Percentiles rank a stretch among this genome's conserved stretches.
These are phyloP conservation scores for Bugulina stolonifera DNA, from an alignment of 2,888 invertebrate genomes.

Conservation along the genomic window DNA sequence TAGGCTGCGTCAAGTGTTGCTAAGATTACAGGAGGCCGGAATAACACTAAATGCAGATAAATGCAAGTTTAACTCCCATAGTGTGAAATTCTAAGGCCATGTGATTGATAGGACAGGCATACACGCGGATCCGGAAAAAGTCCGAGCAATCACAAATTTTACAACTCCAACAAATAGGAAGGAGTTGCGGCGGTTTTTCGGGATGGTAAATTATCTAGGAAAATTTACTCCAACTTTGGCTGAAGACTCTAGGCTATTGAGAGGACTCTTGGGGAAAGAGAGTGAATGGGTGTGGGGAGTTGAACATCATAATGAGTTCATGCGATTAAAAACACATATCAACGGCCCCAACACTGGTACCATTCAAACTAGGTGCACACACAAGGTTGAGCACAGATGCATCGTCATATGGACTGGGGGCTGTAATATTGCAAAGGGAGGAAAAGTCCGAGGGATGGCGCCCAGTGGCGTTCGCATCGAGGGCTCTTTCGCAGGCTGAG, in stretches of 20 bases:
- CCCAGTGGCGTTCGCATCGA: constrained; percentile 10
- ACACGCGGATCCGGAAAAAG: background rate
- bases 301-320: background rate
- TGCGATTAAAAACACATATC: background rate
- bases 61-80: background rate
- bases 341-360: background rate
- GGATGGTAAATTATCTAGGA: constrained; percentile 12
- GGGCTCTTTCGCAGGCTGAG: background rate
- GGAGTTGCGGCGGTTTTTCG: background rate
- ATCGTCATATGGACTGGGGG: background rate
- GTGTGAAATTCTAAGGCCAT: background rate
- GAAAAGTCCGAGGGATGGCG: background rate
- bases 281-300: background rate
- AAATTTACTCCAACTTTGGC: background rate
- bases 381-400: background rate
- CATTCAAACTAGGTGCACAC: background rate
- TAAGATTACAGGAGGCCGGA: background rate
- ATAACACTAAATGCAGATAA: constrained; percentile 6
- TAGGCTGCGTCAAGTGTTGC: background rate
- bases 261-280: background rate
- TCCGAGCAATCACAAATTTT: background rate
- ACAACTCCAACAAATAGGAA: background rate
- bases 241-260: background rate
- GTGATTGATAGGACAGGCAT: background rate
- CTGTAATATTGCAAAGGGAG: background rate